Percentiles rank a stretch among this genome's conserved stretches.
These are phyloP conservation scores for Syngnathus typhle DNA, from an alignment of 2,113 vertebrate genomes.

Conservation along the genomic window DNA sequence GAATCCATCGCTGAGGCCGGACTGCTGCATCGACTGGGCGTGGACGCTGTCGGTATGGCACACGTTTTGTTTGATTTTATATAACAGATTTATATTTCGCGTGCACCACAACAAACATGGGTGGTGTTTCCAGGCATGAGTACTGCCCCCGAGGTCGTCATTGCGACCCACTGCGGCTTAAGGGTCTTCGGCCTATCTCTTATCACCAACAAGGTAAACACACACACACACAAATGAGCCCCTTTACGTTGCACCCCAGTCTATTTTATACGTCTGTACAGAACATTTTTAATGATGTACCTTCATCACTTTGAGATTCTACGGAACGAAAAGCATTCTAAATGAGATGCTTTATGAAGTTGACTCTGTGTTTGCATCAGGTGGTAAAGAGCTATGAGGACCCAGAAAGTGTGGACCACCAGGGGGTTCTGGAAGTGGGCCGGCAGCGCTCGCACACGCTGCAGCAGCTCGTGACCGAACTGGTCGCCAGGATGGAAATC, in stretches of 20 bases:
- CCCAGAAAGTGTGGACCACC: slow-evolving; percentile 65
- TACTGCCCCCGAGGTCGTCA: slow-evolving; percentile 73
- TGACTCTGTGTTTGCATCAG: slow-evolving; percentile 21
- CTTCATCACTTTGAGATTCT: too few species aligned
- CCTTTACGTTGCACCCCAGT: too few species aligned
- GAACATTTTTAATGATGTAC: too few species aligned
- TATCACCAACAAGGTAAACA: slow-evolving; percentile 73
- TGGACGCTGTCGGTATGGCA: slow-evolving; percentile 75
- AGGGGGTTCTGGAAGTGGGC: slow-evolving; percentile 70
- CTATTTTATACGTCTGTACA: too few species aligned
- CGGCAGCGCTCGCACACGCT: slow-evolving; percentile 66
- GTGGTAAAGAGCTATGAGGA: slow-evolving; percentile 72
- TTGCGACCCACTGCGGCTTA: slow-evolving; percentile 73
- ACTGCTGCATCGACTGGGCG: slow-evolving; percentile 70
- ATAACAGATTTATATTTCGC: background rate
- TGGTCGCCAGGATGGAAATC: slow-evolving; percentile 68
- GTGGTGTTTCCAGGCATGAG: slow-evolving; percentile 70
- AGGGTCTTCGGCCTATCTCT: slow-evolving; percentile 77
- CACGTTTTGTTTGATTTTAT: background rate
- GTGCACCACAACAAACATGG: background rate
- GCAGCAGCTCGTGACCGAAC: slow-evolving; percentile 69
- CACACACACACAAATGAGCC: background rate
- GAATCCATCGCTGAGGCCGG: slow-evolving; percentile 74
- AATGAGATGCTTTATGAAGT: too few species aligned
- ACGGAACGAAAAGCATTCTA: too few species aligned